Evolutionary conservation across 2,888 invertebrate species (phyloP).

Genomic region (Idaea aversata): DNA sequence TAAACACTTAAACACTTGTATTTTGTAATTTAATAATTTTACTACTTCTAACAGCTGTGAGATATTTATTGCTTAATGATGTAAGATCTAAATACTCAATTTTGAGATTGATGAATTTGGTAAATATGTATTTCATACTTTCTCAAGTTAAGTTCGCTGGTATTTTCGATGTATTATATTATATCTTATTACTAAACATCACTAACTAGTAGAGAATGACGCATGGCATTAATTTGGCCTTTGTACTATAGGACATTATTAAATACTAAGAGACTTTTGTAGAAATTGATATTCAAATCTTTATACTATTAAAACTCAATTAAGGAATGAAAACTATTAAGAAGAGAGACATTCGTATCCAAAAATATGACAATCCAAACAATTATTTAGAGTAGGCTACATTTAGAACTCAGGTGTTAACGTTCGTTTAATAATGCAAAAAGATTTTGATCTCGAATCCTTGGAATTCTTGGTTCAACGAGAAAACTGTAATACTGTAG

Average conservation of each 20-base stretch:
- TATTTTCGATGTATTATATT: too few species aligned
- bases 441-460: not conserved
- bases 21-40: not conserved
- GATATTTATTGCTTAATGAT: not conserved
- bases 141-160: not conserved
- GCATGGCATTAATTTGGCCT: too few species aligned
- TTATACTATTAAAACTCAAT: too few species aligned
- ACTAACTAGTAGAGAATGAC: too few species aligned
- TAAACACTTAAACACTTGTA: not conserved
- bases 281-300: too few species aligned
- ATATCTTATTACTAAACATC: too few species aligned
- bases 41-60: not conserved
- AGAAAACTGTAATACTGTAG: not conserved
- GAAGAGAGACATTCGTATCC: not conserved
- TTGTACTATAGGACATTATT: too few species aligned
- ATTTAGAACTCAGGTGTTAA: not conserved
- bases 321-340: too few species aligned
- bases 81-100: not conserved
- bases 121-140: not conserved
- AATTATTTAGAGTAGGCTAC: not conserved
- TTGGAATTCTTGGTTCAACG: conserved; percentile 1
- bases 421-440: not conserved
- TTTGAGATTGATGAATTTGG: not conserved
- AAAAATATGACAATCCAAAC: not conserved
- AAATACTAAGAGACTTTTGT: too few species aligned